A percentile compares a stretch with the other conserved stretches of the same genome.
phyloP scores from a whole-genome alignment of 2,797 vertebrate species.

The Sphenodon punctatus region DNA sequence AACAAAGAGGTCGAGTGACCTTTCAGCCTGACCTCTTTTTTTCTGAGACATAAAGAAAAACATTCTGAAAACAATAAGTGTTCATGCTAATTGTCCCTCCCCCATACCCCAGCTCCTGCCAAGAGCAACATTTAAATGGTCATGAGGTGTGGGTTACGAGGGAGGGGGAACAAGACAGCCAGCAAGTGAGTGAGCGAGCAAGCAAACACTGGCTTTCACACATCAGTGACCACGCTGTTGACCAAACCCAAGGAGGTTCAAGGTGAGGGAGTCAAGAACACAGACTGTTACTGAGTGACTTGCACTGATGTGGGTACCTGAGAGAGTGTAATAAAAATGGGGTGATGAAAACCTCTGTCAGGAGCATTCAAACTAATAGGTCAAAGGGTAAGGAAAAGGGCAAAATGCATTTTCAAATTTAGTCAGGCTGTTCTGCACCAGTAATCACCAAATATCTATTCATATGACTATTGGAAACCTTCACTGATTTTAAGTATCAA shows the following conservation, averaged over 20 bases:
- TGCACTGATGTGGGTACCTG: conserved; percentile 24
- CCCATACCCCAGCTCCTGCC: conserved; percentile 64
- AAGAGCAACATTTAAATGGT: conserved; percentile 73
- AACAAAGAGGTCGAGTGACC: conserved; percentile 72
- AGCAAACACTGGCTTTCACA: conserved; percentile 47
- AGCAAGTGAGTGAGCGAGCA: no score
- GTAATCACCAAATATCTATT: background rate
- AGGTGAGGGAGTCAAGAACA: conserved; percentile 59
- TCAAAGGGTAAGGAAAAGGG: conserved; percentile 32
- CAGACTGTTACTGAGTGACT: conserved; percentile 9
- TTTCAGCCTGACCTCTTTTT: conserved; percentile 64
- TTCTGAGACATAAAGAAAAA: conserved; percentile 70
- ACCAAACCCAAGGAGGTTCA: conserved; percentile 62
- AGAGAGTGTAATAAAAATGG: conserved; percentile 16
- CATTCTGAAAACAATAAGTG: conserved; percentile 72
- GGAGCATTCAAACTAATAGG: conserved; percentile 25
- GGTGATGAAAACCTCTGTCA: conserved; percentile 4
- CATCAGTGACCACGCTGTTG: conserved; percentile 57
- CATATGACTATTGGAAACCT: background rate
- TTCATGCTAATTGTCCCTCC: conserved; percentile 72
- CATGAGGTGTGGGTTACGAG: conserved; percentile 59
- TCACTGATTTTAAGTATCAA: background rate
- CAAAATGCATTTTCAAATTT: conserved; percentile 24
- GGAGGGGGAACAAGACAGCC: conserved; percentile 58
- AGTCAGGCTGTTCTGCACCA: background rate